Evolutionary conservation across 2,797 vertebrate species (phyloP).

Genomic region (Lemur catta): DNA sequence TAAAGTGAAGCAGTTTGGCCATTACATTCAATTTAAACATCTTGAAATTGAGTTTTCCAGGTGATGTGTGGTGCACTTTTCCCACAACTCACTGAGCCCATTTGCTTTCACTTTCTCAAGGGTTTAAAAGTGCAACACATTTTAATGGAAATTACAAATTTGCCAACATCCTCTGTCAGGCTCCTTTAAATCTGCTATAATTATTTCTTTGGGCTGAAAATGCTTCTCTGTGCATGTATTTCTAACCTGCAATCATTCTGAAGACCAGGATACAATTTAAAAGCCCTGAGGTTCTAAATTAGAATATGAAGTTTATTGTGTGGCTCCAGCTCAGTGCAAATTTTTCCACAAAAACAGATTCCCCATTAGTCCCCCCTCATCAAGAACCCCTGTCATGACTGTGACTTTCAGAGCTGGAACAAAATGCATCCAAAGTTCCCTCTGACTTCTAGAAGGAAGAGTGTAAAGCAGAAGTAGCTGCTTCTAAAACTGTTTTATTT

Average conservation of each 20-base stretch:
- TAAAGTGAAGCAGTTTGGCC: neutral
- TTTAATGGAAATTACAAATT: constrained; percentile 45
- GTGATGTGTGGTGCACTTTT: neutral
- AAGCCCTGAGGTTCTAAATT: constrained; percentile 45
- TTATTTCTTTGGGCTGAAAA: constrained; percentile 46
- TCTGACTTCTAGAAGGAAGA: neutral
- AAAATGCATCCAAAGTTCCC: neutral
- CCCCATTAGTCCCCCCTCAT: neutral
- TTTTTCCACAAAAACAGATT: constrained; percentile 58
- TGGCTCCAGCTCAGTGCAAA: constrained; percentile 12
- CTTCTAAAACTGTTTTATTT: neutral
- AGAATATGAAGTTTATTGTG: constrained; percentile 38
- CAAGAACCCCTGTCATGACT: constrained; percentile 42
- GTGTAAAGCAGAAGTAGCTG: constrained; percentile 23
- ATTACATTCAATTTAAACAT: neutral
- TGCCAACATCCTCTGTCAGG: neutral
- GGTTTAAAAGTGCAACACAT: neutral
- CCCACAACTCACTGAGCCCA: constrained; percentile 31
- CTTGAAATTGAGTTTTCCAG: constrained; percentile 19
- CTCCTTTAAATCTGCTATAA: constrained; percentile 26
- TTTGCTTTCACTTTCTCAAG: neutral
- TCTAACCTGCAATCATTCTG: constrained; percentile 49
- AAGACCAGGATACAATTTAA: constrained; percentile 52
- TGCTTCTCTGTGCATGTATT: neutral
- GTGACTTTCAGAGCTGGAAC: constrained; percentile 13